Percentiles rank a stretch among this genome's conserved stretches.
These are phyloP conservation scores for Syngnathoides biaculeatus DNA, from an alignment of 2,113 vertebrate species.

Conservation along the genomic window DNA sequence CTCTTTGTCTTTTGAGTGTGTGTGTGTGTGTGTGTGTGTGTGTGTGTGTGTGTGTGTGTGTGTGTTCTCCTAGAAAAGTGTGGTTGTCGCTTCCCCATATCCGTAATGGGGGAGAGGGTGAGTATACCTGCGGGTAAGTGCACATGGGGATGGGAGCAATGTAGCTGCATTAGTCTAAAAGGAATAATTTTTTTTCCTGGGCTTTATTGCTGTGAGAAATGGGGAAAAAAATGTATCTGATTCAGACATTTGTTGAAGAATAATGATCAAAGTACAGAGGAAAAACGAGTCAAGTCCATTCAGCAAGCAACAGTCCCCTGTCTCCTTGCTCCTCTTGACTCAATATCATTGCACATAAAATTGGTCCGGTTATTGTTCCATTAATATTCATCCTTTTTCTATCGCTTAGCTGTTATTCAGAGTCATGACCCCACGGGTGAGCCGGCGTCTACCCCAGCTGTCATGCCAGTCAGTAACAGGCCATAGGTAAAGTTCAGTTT, in stretches of 20 bases:
- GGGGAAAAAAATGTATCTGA: neutral
- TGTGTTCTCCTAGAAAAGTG: constrained; percentile 37
- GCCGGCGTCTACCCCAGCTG: neutral
- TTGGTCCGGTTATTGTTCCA: neutral
- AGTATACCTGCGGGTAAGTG: constrained; percentile 71
- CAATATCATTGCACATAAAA: neutral
- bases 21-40: constrained; percentile 45
- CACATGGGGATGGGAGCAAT: constrained; percentile 37
- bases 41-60: constrained; percentile 19
- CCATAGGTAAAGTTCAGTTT: neutral
- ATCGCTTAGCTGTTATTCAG: neutral
- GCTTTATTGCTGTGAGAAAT: constrained; percentile 1
- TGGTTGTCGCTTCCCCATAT: constrained; percentile 56
- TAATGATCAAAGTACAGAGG: neutral
- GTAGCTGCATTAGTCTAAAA: constrained; percentile 15
- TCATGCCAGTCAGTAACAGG: neutral
- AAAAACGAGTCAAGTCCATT: neutral
- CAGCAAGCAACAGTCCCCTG: neutral
- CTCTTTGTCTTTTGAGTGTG: constrained; percentile 12
- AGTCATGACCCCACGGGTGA: neutral
- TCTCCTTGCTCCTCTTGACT: neutral
- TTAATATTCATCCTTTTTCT: neutral
- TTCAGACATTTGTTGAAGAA: neutral
- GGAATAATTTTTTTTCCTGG: constrained; percentile 3
- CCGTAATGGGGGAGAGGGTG: constrained; percentile 65